Conservation (phyloP, 2,888 invertebrate genomes). For the Elgonia sp. region DNA sequence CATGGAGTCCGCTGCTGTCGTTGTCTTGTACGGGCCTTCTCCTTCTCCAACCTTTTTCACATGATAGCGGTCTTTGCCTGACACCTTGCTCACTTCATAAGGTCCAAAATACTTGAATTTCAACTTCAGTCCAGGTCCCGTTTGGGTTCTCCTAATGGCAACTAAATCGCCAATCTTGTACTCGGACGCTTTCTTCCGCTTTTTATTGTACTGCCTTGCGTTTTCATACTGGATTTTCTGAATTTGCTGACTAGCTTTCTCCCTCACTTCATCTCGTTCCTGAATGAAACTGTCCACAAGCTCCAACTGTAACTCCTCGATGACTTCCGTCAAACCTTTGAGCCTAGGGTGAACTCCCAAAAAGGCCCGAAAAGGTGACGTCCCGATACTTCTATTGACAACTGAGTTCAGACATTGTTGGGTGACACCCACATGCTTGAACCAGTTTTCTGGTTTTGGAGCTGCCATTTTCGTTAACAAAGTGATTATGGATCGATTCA, state of each 20-base stretch:
- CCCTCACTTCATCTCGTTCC: background rate
- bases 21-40: slow-evolving; percentile 12
- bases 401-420: slow-evolving; percentile 2
- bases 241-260: background rate
- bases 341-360: background rate
- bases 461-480: slow-evolving; percentile 6
- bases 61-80: slow-evolving; percentile 15
- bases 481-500: slow-evolving; percentile 56
- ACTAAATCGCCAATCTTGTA: background rate
- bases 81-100: background rate
- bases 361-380: background rate
- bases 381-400: background rate
- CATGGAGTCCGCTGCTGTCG: slow-evolving; percentile 12
- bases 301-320: background rate
- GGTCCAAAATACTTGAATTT: slow-evolving; percentile 24
- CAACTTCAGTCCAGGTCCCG: slow-evolving; percentile 4
- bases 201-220: background rate
- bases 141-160: background rate
- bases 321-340: background rate
- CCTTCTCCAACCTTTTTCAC: background rate
- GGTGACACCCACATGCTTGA: background rate
- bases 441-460: background rate
- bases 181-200: background rate
- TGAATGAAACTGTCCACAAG: background rate
- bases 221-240: background rate